These are phyloP conservation scores for Drosophila repletoides DNA, from an alignment of 1,140 invertebrate species.

Conservation along the genomic window DNA sequence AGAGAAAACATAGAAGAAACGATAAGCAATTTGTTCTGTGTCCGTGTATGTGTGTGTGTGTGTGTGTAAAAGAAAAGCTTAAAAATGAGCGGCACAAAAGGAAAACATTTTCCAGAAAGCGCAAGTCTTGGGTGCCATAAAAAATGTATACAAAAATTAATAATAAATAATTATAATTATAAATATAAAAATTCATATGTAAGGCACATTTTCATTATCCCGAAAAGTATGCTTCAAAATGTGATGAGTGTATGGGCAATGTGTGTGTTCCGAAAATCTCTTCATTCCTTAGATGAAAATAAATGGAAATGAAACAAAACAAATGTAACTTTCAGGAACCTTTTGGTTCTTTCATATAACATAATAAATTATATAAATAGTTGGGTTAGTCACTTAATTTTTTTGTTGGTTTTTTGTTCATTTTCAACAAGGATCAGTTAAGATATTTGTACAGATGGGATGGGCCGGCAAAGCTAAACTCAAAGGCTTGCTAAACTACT, in stretches of 20 bases:
- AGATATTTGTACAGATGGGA: conserved; percentile 31
- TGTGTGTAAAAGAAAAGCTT: conserved; percentile 53
- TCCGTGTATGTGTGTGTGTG: conserved; percentile 9
- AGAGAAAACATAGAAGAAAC: conserved; percentile 47
- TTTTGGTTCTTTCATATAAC: background rate
- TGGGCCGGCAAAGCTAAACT: conserved; percentile 66
- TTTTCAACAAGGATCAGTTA: conserved; percentile 22
- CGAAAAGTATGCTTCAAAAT: conserved; percentile 7
- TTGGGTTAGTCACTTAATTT: background rate
- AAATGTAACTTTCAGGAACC: no score
- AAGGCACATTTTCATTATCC: background rate
- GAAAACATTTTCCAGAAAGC: conserved; percentile 54
- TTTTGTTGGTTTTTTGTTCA: conserved; percentile 4
- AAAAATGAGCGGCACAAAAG: conserved; percentile 42
- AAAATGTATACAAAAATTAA: conserved; percentile 5
- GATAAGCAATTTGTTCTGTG: conserved; percentile 47
- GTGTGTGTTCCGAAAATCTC: background rate
- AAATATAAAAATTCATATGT: no score
- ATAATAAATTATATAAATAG: background rate
- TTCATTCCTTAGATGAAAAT: no score
- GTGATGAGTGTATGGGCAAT: background rate
- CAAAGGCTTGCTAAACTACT: conserved; percentile 75
- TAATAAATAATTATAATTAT: conserved; percentile 4
- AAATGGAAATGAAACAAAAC: no score
- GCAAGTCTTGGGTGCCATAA: conserved; percentile 34